A percentile compares a stretch with the other conserved stretches of the same genome.
Conservation (phyloP, 2,888 invertebrate species). For the Drosophila trichaetosa region DNA sequence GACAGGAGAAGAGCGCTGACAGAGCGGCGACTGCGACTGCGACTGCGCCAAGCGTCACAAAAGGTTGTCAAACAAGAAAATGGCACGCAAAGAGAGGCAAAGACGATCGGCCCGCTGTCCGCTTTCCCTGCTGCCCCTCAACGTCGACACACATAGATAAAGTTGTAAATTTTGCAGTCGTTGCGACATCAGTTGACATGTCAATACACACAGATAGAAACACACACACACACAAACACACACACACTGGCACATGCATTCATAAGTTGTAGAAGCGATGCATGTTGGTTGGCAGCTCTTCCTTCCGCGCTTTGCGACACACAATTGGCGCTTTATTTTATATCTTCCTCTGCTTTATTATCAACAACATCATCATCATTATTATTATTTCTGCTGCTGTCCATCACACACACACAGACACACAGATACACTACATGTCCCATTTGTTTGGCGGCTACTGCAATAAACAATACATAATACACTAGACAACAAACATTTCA, state of each 20-base stretch:
- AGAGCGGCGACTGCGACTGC: slow-evolving; percentile 34
- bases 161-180: slow-evolving; percentile 75
- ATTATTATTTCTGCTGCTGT: slow-evolving; percentile 29
- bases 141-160: slow-evolving; percentile 77
- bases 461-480: slow-evolving; percentile 24
- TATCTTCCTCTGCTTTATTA: slow-evolving; percentile 69
- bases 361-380: slow-evolving; percentile 49
- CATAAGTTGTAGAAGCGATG: slow-evolving; percentile 25
- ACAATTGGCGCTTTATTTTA: slow-evolving; percentile 75
- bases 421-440: slow-evolving; percentile 22
- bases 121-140: slow-evolving; percentile 3
- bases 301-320: slow-evolving; percentile 53
- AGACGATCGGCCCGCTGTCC: slow-evolving; percentile 24
- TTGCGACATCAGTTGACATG: slow-evolving; percentile 65
- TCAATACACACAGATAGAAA: slow-evolving; percentile 59
- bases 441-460: slow-evolving; percentile 23
- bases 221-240: neutral
- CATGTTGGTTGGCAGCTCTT: slow-evolving; percentile 42
- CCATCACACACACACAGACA: slow-evolving; percentile 16
- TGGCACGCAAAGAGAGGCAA: slow-evolving; percentile 64
- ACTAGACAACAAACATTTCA: slow-evolving; percentile 29
- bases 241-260: neutral
- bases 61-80: slow-evolving; percentile 81
- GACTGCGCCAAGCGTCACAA: slow-evolving; percentile 51
- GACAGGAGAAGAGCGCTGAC: slow-evolving; percentile 60